Conservation (phyloP, 2,888 invertebrate genomes). For the Tubulanus polymorphus region DNA sequence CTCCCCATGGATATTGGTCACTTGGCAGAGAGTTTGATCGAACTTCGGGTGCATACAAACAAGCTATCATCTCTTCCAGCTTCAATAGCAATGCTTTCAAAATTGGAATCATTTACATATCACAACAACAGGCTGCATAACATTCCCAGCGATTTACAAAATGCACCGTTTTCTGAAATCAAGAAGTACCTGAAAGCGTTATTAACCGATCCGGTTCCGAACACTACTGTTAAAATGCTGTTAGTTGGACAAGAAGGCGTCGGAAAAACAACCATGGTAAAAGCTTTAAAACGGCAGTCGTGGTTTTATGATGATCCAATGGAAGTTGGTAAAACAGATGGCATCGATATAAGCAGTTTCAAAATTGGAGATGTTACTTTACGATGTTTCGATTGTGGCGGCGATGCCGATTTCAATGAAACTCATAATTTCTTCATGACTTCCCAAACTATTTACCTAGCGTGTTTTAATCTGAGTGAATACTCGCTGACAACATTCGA, state of each 20-base stretch:
- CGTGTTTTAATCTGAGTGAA: constrained; percentile 24
- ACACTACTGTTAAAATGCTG: constrained; percentile 21
- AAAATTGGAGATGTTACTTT: constrained; percentile 18
- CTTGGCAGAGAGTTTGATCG: constrained; percentile 13
- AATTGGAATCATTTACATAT: constrained; percentile 16
- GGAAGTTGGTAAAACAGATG: constrained; percentile 1
- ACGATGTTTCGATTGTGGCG: constrained; percentile 24
- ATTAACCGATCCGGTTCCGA: constrained; percentile 20
- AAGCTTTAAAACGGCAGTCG: constrained; percentile 3
- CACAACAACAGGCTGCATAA: constrained; percentile 21
- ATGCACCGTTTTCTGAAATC: constrained; percentile 14
- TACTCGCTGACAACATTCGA: constrained; percentile 21
- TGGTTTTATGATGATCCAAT: constrained; percentile 1
- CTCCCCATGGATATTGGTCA: constrained; percentile 20
- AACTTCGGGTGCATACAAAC: constrained; percentile 17
- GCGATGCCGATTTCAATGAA: constrained; percentile 26
- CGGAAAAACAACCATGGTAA: constrained; percentile 23
- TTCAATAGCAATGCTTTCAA: constrained; percentile 15
- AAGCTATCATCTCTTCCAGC: constrained; percentile 18
- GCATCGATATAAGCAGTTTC: constrained; percentile 19
- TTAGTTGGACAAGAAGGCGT: constrained; percentile 25
- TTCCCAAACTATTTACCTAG: constrained; percentile 20
- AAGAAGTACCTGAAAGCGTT: constrained; percentile 19
- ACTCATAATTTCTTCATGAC: constrained; percentile 26
- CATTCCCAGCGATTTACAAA: constrained; percentile 23